phyloP scores from a whole-genome alignment of 2,888 invertebrate genomes.

The Nephrotoma flavescens region DNA sequence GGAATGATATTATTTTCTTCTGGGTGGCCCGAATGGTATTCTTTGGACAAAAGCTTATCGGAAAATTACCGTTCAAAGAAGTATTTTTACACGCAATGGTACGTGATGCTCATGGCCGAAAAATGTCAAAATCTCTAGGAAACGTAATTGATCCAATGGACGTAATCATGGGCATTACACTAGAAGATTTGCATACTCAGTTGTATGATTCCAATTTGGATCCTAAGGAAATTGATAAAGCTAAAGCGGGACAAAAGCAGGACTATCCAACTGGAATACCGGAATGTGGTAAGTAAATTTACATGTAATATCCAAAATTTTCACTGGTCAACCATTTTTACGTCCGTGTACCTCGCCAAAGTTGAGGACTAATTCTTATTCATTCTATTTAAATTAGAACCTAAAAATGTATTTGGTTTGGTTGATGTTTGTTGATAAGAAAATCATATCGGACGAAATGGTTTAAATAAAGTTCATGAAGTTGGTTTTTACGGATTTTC shows the following conservation, averaged over 20 bases:
- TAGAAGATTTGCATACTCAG: constrained; percentile 64
- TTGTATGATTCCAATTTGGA: constrained; percentile 71
- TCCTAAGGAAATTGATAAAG: constrained; percentile 62
- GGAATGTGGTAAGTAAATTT: constrained; percentile 67
- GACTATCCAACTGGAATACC: constrained; percentile 88
- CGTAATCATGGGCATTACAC: constrained; percentile 73
- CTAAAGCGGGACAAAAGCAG: constrained; percentile 57
- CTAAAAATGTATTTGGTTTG: too few species aligned
- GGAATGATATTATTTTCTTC: constrained; percentile 96
- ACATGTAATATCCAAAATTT: too few species aligned
- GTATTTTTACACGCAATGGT: constrained; percentile 95
- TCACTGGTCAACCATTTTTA: too few species aligned
- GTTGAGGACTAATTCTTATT: too few species aligned
- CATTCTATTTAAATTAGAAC: too few species aligned
- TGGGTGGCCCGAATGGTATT: constrained; percentile 99
- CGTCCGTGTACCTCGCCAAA: too few species aligned
- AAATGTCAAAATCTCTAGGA: constrained; percentile 98
- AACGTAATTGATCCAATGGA: constrained; percentile 97
- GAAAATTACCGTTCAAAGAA: constrained; percentile 81
- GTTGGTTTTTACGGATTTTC: too few species aligned
- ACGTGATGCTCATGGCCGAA: constrained; percentile 93
- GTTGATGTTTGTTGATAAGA: too few species aligned
- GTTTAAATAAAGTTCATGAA: too few species aligned
- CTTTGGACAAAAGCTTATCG: constrained; percentile 80
- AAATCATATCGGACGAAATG: too few species aligned